These are phyloP conservation scores for Orchesella flavescens DNA, from an alignment of 2,888 invertebrate species.

Conservation along the genomic window DNA sequence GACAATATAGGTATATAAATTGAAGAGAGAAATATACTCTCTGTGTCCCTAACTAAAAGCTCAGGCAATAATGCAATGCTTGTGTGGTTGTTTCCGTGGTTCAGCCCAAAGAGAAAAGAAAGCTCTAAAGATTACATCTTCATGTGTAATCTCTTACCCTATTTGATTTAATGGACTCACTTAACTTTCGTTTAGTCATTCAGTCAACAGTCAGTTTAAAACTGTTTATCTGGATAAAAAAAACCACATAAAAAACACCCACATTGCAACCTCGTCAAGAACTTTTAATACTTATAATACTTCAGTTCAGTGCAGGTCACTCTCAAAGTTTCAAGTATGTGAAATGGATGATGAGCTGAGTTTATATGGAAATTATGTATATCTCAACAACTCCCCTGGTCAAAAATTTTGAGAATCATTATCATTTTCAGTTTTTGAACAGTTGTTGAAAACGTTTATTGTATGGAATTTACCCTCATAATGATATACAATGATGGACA, in stretches of 20 bases:
- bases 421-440: slow-evolving; percentile 20
- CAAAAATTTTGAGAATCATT: slow-evolving; percentile 15
- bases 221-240: slow-evolving; percentile 29
- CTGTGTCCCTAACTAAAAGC: neutral
- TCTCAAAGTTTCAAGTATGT: neutral
- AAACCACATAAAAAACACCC: slow-evolving; percentile 22
- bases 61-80: slow-evolving; percentile 11
- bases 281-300: too few relatives aligned
- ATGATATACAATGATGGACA: slow-evolving; percentile 17
- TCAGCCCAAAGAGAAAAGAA: slow-evolving; percentile 19
- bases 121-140: slow-evolving; percentile 20
- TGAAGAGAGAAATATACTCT: too few relatives aligned
- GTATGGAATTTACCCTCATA: slow-evolving; percentile 14
- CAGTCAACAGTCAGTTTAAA: slow-evolving; percentile 28
- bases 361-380: slow-evolving; percentile 21
- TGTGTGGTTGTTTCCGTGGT: slow-evolving; percentile 32
- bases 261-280: slow-evolving; percentile 44
- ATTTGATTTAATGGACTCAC: slow-evolving; percentile 34
- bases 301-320: neutral
- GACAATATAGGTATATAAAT: neutral
- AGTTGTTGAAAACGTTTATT: slow-evolving; percentile 21
- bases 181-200: slow-evolving; percentile 29
- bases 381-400: too few relatives aligned
- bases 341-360: neutral
- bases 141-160: slow-evolving; percentile 28